Base-by-base conservation (phyloP, 92 coral and sea anemone species). In the Epizoanthus stellaris region DNA sequence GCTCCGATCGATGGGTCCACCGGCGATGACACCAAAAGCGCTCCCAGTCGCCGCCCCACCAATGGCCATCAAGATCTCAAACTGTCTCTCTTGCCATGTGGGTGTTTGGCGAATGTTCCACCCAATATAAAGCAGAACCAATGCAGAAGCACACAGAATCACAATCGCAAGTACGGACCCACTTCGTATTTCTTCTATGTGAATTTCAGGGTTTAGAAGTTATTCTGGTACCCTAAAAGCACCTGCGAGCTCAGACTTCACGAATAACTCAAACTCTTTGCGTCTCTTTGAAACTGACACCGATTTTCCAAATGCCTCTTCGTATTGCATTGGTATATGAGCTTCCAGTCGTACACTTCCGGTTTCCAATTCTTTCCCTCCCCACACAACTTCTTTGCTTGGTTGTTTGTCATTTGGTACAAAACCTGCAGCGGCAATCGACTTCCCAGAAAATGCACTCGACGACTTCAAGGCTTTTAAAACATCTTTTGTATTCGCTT, bases 1-100 rank as follows among this genome's bases (percentile, higher is more conserved):
- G 40, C 70, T 25, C 70, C 70, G 19, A 66, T 25, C 70, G 19
- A 66, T 25, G 4, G 70, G 70, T 10, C 70, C 70, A 23, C 70
- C 70, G 4, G 67, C 38, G 36, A 30, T 14, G 19, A 66, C 40
- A 66, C 70, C 70, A 66, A 66, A 23, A 4, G 40, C 17, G 19
- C 17, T 30, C 3, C 70, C 70, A 15, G 6, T 9, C 0, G 70
- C 70, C 14, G 71, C 71, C 47, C 71, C 71, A n/a, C n/a, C n/a
- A n/a, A n/a, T n/a, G n/a, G 71, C 71, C 71, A 67, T 67, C 71
- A 67, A 16, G 15, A 67, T 67, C 19, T 67, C 71, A 67, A 67
- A 67, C 71, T 34, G n/a, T 67, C 39, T 67, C 16, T 67, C 47
- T 17, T 66, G 45, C 71, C 71, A 66, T 4, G 42, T 30, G 71